These are phyloP conservation scores for Apodemus speciosus DNA, from an alignment of 2,113 vertebrate genomes.

Conservation along the genomic window DNA sequence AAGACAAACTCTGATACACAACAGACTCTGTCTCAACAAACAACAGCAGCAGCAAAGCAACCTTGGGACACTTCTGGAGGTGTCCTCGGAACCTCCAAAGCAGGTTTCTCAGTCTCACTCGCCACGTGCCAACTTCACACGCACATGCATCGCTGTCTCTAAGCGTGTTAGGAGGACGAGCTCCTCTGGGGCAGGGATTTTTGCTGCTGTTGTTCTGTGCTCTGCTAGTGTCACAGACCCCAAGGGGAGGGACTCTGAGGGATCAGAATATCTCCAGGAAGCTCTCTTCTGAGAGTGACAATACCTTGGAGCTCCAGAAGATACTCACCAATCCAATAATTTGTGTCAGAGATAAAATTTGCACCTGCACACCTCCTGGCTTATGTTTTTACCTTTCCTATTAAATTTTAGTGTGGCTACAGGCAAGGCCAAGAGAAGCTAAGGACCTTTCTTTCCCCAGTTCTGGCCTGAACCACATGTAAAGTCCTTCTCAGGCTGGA, in stretches of 20 bases:
- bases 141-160: not conserved
- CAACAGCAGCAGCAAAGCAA: not conserved
- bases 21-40: not conserved
- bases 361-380: not conserved
- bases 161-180: not conserved
- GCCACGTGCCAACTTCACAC: not conserved
- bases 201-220: not conserved
- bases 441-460: not conserved
- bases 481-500: not conserved
- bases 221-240: not conserved
- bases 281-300: not conserved
- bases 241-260: not conserved
- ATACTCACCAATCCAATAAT: no score
- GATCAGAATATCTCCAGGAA: not conserved
- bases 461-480: not conserved
- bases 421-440: not conserved
- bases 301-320: not conserved
- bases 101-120: not conserved
- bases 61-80: not conserved
- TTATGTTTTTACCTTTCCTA: no score
- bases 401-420: not conserved
- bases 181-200: fast-evolving
- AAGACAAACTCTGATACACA: not conserved
- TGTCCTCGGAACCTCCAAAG: not conserved
- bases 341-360: not conserved